These are phyloP conservation scores for Enteromius thamalakanensis DNA, from an alignment of 2,797 vertebrate species.

Conservation along the genomic window DNA sequence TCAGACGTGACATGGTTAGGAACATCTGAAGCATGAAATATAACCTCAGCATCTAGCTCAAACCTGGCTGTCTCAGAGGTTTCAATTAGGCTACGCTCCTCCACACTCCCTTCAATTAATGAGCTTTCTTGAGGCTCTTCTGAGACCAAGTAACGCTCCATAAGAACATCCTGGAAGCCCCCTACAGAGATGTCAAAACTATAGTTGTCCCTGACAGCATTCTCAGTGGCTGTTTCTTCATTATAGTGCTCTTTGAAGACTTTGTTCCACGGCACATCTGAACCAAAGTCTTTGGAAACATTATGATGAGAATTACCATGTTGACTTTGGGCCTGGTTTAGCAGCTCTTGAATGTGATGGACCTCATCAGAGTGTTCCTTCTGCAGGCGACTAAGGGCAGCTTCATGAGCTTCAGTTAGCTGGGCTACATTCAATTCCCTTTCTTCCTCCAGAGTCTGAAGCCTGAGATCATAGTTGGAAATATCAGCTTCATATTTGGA, in stretches of 20 bases:
- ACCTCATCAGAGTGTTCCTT: constrained; percentile 58
- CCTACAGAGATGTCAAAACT: constrained; percentile 56
- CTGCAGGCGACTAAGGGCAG: constrained; percentile 63
- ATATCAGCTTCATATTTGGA: constrained; percentile 63
- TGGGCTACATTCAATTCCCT: constrained; percentile 52
- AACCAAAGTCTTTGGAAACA: constrained; percentile 65
- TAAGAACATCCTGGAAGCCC: constrained; percentile 63
- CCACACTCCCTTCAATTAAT: constrained; percentile 64
- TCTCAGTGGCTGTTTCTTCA: constrained; percentile 53
- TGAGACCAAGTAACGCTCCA: constrained; percentile 81
- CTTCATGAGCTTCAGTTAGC: constrained; percentile 60
- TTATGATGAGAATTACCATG: constrained; percentile 33
- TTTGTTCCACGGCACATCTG: constrained; percentile 58
- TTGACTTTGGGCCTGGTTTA: constrained; percentile 53
- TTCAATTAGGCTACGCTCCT: constrained; percentile 68
- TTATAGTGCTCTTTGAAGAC: constrained; percentile 51
- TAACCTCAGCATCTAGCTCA: constrained; percentile 72
- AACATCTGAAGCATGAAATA: constrained; percentile 70
- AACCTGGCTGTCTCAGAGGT: constrained; percentile 69
- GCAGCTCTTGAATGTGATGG: constrained; percentile 51
- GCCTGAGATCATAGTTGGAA: constrained; percentile 58
- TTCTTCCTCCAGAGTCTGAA: constrained; percentile 68
- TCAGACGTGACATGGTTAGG: constrained; percentile 56
- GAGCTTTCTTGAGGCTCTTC: constrained; percentile 65
- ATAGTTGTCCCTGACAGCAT: constrained; percentile 31